Conservation (phyloP, 1,140 invertebrate species). For the Panulirus ornatus region DNA sequence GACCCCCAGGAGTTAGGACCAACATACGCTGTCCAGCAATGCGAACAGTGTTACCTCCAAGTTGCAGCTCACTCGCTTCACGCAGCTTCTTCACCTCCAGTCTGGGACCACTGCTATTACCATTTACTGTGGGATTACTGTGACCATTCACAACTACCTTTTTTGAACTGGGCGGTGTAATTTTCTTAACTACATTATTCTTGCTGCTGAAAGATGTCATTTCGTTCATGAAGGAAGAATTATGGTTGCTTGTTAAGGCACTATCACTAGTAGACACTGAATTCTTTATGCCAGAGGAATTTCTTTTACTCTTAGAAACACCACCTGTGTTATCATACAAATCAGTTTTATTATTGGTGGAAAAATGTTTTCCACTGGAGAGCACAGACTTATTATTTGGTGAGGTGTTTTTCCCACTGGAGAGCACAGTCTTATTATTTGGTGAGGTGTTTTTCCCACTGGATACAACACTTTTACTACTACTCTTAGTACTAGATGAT, state of each 20-base stretch:
- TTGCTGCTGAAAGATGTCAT: background rate
- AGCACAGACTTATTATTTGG: background rate
- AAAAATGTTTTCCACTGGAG: background rate
- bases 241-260: background rate
- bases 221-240: constrained; percentile 2
- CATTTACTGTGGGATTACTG: background rate
- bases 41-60: constrained; percentile 62
- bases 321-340: background rate
- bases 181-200: background rate
- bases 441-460: background rate
- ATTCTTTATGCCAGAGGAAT: background rate
- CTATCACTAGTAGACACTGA: background rate
- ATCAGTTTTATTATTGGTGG: background rate
- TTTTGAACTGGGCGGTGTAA: background rate
- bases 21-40: constrained; percentile 71
- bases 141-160: background rate
- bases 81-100: constrained; percentile 62
- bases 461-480: background rate
- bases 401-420: background rate
- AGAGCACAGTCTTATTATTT: background rate
- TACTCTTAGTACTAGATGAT: background rate
- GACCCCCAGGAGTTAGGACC: constrained; percentile 41
- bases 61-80: constrained; percentile 57
- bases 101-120: constrained; percentile 32
- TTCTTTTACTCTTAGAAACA: background rate